Evolutionary conservation across 1,140 invertebrate genomes (phyloP), one percentile per base, ranked within the genome.

Genomic region (Euborellia annulipes): DNA sequence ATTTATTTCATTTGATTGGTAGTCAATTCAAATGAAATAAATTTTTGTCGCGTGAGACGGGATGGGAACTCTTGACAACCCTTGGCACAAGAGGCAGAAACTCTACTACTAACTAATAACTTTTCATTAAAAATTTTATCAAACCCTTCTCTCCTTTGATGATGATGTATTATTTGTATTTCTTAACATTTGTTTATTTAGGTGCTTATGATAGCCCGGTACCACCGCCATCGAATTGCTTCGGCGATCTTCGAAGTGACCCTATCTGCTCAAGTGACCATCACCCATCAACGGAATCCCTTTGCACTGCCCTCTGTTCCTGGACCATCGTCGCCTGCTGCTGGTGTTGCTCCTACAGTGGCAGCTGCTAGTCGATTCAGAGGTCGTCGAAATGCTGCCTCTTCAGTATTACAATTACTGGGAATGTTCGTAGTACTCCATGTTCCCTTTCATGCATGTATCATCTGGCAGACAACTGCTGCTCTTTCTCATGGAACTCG

Each of bases 211-310:
- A 86, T 86, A 48, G 83, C 82, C 0, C 68, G 82, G 1, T 82
- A 84, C 56, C 84, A 88, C 58, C 68, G 82, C 3, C 82, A 86
- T 58, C 70, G 83, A 20, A 88, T 88, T 43, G 82, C 83, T 14
- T 79, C 82, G 20, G 83, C 83, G 4, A 83, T 87, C 49, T 86
- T 83, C 61, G 81, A 86, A 63, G 82, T 86, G 4, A 85, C 82
- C 0, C 58, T 86, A 30, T 83, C 80, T 3, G 82, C 83, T 2
- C 82, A 85, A 63, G 82, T 84, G 32, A 85, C 82, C 7, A 82
- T 86, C 49, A 85, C 81, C 0, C 82, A 85, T 54, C 81, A 85
- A 56, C 64, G 78, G 36, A 84, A 84, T 56, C 81, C 81, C 13
- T 78, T 79, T 55, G 50, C 54, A 23, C 78, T 55, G 8, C 16